A percentile compares a stretch with the other conserved stretches of the same genome.
phyloP scores from a whole-genome alignment of 2,113 vertebrate genomes.

The Empidonax alnorum region DNA sequence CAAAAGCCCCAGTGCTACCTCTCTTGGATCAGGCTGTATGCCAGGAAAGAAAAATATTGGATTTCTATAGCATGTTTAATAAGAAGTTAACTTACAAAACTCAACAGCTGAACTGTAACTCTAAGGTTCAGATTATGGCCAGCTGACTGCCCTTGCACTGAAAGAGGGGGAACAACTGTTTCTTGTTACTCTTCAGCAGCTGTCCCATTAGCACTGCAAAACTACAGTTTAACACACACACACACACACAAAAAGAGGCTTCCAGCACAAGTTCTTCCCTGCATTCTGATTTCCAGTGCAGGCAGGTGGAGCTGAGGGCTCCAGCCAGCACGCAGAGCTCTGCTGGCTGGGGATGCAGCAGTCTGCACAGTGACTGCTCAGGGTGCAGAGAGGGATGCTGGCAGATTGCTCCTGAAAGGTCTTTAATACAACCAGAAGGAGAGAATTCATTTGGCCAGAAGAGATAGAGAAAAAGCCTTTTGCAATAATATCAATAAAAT shows the following conservation, averaged over 20 bases:
- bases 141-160: neutral
- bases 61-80: neutral
- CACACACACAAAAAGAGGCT: neutral
- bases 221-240: neutral
- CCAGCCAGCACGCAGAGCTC: neutral
- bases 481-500: neutral
- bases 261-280: neutral
- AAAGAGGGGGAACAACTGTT: neutral
- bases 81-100: neutral
- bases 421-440: neutral
- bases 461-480: neutral
- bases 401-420: neutral
- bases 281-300: constrained; percentile 2
- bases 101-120: neutral
- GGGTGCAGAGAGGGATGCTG: neutral
- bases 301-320: constrained; percentile 40
- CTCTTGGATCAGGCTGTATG: neutral
- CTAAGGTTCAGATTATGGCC: neutral
- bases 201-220: neutral
- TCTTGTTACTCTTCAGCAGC: neutral
- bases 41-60: neutral
- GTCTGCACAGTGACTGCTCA: neutral
- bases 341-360: constrained; percentile 34
- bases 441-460: neutral
- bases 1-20: neutral